Evolutionary conservation across 2,113 vertebrate genomes (phyloP).

Genomic region (Xerus inauris): DNA sequence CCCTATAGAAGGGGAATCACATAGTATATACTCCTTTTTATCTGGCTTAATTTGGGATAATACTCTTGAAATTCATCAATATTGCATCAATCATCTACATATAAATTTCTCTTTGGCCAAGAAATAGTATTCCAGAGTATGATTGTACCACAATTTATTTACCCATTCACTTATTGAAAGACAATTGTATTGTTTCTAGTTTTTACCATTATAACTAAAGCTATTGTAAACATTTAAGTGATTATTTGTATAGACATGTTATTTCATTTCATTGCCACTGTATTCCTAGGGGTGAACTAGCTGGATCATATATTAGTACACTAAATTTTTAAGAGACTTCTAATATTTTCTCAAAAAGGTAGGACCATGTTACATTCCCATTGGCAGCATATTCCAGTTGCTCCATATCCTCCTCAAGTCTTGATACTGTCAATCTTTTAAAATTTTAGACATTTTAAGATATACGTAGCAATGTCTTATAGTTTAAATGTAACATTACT

Average conservation of each 20-base stretch:
- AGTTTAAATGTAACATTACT: background rate
- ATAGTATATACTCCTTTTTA: background rate
- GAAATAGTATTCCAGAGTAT: background rate
- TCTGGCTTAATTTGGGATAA: background rate
- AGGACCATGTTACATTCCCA: background rate
- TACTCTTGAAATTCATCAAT: background rate
- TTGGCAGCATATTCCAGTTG: background rate
- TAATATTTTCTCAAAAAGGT: background rate
- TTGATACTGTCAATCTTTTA: background rate
- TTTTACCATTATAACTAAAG: background rate
- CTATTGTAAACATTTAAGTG: background rate
- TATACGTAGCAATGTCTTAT: background rate
- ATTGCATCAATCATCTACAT: background rate
- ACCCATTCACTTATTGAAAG: background rate
- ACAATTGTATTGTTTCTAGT: background rate
- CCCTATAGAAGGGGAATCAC: background rate
- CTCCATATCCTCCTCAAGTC: background rate
- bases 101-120: background rate
- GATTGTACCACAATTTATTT: background rate
- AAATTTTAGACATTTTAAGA: conserved; percentile 6
- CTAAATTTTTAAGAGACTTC: background rate
- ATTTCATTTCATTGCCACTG: background rate
- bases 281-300: background rate
- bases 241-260: background rate
- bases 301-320: background rate